Conservation (phyloP, 1,140 invertebrate genomes). For the Drosophila pseudoobscura region DNA sequence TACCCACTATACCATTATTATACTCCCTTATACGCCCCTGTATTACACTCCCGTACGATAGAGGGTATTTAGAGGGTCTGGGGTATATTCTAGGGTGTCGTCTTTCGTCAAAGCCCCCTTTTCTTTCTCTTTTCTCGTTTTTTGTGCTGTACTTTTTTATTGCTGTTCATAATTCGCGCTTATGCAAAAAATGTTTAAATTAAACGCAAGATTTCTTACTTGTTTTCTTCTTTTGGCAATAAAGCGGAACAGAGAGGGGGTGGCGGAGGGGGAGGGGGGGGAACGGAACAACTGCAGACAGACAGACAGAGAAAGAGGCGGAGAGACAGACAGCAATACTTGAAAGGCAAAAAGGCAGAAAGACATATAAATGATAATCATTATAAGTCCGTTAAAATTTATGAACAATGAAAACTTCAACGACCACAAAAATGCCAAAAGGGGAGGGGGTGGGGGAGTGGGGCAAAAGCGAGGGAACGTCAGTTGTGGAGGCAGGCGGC, state of each 20-base stretch:
- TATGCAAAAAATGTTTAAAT: constrained; percentile 65
- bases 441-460: no score
- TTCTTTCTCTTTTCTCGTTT: constrained; percentile 24
- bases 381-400: constrained; percentile 76
- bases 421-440: constrained; percentile 28
- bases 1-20: no score
- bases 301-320: constrained; percentile 1
- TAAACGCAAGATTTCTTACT: constrained; percentile 60
- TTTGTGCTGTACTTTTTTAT: constrained; percentile 32
- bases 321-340: constrained; percentile 21
- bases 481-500: neutral
- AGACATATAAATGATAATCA: constrained; percentile 64
- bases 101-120: neutral
- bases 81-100: neutral
- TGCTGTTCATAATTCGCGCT: constrained; percentile 60
- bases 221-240: constrained; percentile 49
- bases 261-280: no score
- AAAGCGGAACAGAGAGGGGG: constrained; percentile 19
- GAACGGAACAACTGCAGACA: constrained; percentile 23
- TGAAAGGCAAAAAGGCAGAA: constrained; percentile 10
- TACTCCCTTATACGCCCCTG: no score
- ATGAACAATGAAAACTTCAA: constrained; percentile 68
- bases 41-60: no score
- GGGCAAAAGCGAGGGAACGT: no score
- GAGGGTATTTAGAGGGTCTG: neutral